Percentiles rank a stretch among this genome's conserved stretches.
phyloP scores from a whole-genome alignment of 1,140 invertebrate genomes.

The Plodia interpunctella region DNA sequence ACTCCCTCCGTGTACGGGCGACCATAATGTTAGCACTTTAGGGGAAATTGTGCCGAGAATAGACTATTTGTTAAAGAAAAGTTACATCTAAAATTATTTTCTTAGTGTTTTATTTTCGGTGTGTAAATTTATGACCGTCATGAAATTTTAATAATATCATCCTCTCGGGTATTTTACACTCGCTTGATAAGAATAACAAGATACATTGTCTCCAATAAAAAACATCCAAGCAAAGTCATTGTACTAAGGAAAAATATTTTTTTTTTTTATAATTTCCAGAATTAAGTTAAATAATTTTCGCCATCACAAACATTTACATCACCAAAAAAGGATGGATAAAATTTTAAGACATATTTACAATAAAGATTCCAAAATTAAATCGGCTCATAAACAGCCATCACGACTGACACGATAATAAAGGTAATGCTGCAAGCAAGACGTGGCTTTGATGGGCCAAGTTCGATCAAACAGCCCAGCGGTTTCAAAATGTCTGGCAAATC shows the following conservation, averaged over 20 bases:
- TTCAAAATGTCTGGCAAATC: no score
- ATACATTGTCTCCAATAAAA: no score
- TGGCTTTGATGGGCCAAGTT: no score
- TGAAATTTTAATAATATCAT: no score
- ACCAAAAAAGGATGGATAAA: neutral
- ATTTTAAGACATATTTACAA: slow-evolving; percentile 9
- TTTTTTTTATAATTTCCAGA: neutral
- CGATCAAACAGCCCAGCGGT: no score
- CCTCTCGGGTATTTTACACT: no score
- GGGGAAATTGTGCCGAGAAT: neutral
- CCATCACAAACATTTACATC: neutral
- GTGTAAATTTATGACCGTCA: no score
- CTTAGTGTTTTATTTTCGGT: no score
- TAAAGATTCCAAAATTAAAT: slow-evolving; percentile 19
- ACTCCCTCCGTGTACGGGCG: slow-evolving; percentile 47
- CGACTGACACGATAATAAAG: slow-evolving; percentile 33
- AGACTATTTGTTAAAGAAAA: neutral
- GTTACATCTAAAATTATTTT: no score
- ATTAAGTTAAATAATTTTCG: neutral
- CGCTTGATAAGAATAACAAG: no score
- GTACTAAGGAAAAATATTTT: no score
- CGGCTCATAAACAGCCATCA: slow-evolving; percentile 32
- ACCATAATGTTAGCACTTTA: slow-evolving; percentile 3
- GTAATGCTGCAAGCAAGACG: slow-evolving; percentile 11
- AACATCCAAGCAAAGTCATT: no score